phyloP scores from a whole-genome alignment of 2,797 vertebrate species.

The Atherinosoma microstoma region DNA sequence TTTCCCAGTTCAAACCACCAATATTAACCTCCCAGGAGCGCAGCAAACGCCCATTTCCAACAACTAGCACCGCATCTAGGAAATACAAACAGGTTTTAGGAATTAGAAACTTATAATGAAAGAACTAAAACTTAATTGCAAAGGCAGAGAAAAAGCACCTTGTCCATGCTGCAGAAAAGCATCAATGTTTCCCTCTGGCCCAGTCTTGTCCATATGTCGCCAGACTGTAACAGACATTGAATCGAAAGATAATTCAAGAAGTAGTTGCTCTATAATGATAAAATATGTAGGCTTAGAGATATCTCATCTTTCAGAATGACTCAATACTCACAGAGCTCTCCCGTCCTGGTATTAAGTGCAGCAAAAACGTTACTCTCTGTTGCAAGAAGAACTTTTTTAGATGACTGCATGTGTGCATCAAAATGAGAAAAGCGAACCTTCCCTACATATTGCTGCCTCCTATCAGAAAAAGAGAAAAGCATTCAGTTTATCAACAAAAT shows the following conservation, averaged over 20 bases:
- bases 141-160: conserved; percentile 77
- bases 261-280: not conserved
- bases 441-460: conserved; percentile 96
- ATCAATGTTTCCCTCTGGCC: conserved; percentile 89
- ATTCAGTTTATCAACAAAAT: not conserved
- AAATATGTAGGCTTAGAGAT: not conserved
- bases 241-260: not conserved
- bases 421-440: conserved; percentile 92
- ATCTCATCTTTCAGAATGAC: not conserved
- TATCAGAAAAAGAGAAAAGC: conserved; percentile 57
- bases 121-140: not conserved
- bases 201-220: conserved; percentile 94
- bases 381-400: conserved; percentile 92
- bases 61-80: conserved; percentile 90
- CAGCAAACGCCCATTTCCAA: conserved; percentile 89
- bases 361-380: conserved; percentile 96
- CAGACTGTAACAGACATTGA: conserved; percentile 84
- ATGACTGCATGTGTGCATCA: conserved; percentile 88
- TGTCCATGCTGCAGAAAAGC: conserved; percentile 89
- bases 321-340: conserved; percentile 91
- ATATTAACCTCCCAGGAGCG: conserved; percentile 96
- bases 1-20: conserved; percentile 96
- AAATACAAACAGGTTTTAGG: not conserved
- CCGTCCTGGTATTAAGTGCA: conserved; percentile 91
- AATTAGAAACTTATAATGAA: not conserved